A percentile compares a stretch with the other conserved stretches of the same genome.
Evolutionary conservation across 2,113 vertebrate species (phyloP).

Genomic region (Pteruthius melanotis): DNA sequence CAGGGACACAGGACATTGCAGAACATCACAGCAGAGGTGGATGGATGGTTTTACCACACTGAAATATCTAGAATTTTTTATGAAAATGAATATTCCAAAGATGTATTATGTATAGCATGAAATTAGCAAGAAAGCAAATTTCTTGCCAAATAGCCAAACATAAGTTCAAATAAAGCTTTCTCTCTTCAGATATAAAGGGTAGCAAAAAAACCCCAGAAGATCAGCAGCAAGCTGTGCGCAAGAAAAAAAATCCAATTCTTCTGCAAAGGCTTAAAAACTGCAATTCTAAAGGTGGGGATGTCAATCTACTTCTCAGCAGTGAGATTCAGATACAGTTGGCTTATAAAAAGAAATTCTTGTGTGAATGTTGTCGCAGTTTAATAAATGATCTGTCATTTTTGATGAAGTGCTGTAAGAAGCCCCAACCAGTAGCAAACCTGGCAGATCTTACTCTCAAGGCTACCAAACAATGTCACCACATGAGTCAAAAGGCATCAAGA

Average conservation of each 20-base stretch:
- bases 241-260: background rate
- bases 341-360: background rate
- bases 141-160: background rate
- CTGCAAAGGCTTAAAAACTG: background rate
- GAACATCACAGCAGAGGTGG: background rate
- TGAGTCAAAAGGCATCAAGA: background rate
- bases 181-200: background rate
- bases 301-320: background rate
- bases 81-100: background rate
- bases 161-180: background rate
- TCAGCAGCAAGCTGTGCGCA: background rate
- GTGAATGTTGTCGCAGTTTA: background rate
- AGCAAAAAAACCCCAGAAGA: background rate
- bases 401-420: background rate
- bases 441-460: background rate
- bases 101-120: background rate
- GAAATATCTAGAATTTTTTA: background rate
- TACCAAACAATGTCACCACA: fast-evolving
- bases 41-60: background rate
- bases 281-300: background rate
- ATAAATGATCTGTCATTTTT: background rate
- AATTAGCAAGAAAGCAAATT: background rate
- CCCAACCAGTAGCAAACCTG: background rate
- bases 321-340: background rate
- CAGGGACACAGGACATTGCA: background rate